Percentiles rank a stretch among this genome's conserved stretches.
Evolutionary conservation across 2,113 vertebrate genomes (phyloP).

Genomic region (Xyrauchen texanus): DNA sequence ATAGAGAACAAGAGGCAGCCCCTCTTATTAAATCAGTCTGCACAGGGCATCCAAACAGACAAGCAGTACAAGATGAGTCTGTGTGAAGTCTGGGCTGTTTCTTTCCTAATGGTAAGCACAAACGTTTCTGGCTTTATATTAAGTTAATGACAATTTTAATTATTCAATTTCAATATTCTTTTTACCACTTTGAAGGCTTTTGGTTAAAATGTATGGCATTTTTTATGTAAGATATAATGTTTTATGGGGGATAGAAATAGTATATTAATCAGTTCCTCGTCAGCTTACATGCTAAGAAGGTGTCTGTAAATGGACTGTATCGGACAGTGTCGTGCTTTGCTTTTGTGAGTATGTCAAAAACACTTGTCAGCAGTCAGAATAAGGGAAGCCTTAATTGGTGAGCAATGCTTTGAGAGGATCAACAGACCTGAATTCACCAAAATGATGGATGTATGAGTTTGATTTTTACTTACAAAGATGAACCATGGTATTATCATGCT

Average conservation of each 20-base stretch:
- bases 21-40: conserved; percentile 42
- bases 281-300: conserved; percentile 1
- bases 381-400: background rate
- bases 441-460: conserved; percentile 9
- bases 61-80: conserved; percentile 63
- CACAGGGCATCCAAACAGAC: conserved; percentile 37
- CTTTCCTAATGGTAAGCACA: conserved; percentile 67
- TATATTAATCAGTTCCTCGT: background rate
- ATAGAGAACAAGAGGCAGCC: conserved; percentile 25
- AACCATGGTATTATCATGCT: too few species aligned
- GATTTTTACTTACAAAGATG: too few species aligned
- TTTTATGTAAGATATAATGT: background rate
- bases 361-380: conserved; percentile 55
- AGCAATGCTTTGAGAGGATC: background rate
- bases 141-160: background rate
- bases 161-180: background rate
- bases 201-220: too few species aligned
- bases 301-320: conserved; percentile 11
- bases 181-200: background rate
- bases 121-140: background rate
- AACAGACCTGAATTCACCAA: background rate
- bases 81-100: conserved; percentile 46
- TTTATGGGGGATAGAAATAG: background rate
- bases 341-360: conserved; percentile 72
- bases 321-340: conserved; percentile 35